Base-by-base conservation (phyloP, 92 coral and sea anemone species). In the Heliopora coerulea region DNA sequence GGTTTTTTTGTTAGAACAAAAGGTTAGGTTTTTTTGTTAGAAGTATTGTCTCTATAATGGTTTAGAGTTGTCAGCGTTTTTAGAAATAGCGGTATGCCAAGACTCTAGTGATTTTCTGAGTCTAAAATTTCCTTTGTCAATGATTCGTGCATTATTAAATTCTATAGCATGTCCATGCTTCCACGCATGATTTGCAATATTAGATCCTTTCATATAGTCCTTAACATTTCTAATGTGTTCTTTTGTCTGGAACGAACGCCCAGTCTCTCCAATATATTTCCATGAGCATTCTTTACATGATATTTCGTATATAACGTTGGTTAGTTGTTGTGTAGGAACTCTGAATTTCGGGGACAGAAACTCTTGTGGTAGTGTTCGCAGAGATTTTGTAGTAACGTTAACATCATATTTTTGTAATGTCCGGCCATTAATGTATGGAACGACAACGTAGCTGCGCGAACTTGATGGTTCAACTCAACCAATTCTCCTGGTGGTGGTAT, bases 211-310 rank as follows among this genome's bases (percentile, higher is more conserved):
- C 3, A 29, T 62, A 10, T 44, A 62, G 4, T 14, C 21, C 25
- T 62, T 17, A 8, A 62, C 68, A 30, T 60, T 60, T 60, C 41
- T 27, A 11, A 8, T 27, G 20, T 60, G 66, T 60, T 60, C 66
- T 14, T 60, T 60, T 17, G 66, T 60, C 37, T 60, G 25, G 41
- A 11, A 60, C 1, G 66, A 0, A 25, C 66, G 25, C 3, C 66
- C 42, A 5, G 66, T 60, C 35, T 60, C 66, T 21, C 66, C 66
- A 60, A 31, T 60, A 12, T 60, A 60, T 12, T 39, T 60, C 66
- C 66, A 60, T 60, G 41, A 60, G 66, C 35, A 60, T 9, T 58
- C 64, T 58, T 26, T 4, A 17, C 58, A 52, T 4, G 20, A 4
- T 7, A 60, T 60, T 28, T 31, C 5, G 19, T 60, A 57, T 14